Evolutionary conservation across 2,888 invertebrate genomes (phyloP).

Genomic region (Morpho deidamia): DNA sequence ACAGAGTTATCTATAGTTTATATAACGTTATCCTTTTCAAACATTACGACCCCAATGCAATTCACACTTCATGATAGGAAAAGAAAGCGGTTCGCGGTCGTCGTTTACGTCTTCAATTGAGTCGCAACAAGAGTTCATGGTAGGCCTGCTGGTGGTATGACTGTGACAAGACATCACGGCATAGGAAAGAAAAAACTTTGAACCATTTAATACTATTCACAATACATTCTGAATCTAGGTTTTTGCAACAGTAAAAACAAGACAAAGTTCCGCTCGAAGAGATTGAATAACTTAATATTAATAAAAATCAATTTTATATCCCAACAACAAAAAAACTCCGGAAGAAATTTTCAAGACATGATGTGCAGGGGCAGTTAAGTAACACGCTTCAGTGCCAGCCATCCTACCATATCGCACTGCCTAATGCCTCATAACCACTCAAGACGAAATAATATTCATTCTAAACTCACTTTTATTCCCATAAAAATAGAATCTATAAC

Average conservation of each 20-base stretch:
- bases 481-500: slow-evolving; percentile 16
- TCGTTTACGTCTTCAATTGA: too few species aligned
- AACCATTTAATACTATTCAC: too few species aligned
- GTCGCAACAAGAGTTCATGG: too few species aligned
- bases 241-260: neutral
- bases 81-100: too few species aligned
- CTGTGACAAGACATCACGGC: too few species aligned
- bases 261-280: slow-evolving; percentile 23
- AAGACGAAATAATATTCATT: slow-evolving; percentile 9
- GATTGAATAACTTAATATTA: slow-evolving; percentile 14
- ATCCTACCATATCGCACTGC: slow-evolving; percentile 69
- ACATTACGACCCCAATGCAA: too few species aligned
- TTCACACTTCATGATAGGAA: too few species aligned
- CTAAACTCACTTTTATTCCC: slow-evolving; percentile 21
- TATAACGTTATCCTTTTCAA: too few species aligned
- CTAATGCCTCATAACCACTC: slow-evolving; percentile 42
- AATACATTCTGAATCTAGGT: too few species aligned
- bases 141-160: too few species aligned
- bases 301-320: slow-evolving; percentile 25
- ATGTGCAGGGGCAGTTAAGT: slow-evolving; percentile 21
- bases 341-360: slow-evolving; percentile 40
- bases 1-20: too few species aligned
- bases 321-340: slow-evolving; percentile 41
- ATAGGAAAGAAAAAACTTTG: too few species aligned
- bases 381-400: slow-evolving; percentile 54